Conservation (phyloP, 2,797 vertebrate genomes). For the Avahi laniger region DNA sequence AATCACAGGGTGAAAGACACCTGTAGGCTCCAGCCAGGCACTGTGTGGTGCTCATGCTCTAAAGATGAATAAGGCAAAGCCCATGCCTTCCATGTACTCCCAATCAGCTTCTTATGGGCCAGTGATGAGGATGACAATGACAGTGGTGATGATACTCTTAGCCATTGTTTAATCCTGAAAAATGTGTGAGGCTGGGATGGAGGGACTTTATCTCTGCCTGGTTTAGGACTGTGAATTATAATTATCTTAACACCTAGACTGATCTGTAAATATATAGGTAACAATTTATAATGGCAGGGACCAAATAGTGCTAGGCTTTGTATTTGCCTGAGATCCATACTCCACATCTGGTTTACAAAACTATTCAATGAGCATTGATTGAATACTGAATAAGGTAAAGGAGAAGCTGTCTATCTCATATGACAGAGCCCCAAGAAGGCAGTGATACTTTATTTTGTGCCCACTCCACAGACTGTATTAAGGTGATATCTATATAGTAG, state of each 20-base stretch:
- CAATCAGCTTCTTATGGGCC: background rate
- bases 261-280: background rate
- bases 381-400: constrained; percentile 19
- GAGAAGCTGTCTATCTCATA: background rate
- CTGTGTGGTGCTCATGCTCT: background rate
- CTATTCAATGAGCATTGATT: background rate
- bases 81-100: background rate
- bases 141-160: background rate
- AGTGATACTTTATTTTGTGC: background rate
- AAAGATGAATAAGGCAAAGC: constrained; percentile 20
- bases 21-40: background rate
- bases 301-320: background rate
- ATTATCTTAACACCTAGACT: background rate
- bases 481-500: background rate
- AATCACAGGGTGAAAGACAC: background rate
- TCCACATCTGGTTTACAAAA: background rate
- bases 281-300: background rate
- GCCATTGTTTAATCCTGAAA: background rate
- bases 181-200: background rate
- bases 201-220: background rate
- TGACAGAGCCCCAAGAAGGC: background rate
- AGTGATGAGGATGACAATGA: background rate
- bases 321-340: background rate
- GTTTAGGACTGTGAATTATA: background rate
- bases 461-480: background rate